Percentiles rank a stretch among this genome's conserved stretches.
phyloP scores from a whole-genome alignment of 2,113 vertebrate species.

The Hippocampus guttulatus region DNA sequence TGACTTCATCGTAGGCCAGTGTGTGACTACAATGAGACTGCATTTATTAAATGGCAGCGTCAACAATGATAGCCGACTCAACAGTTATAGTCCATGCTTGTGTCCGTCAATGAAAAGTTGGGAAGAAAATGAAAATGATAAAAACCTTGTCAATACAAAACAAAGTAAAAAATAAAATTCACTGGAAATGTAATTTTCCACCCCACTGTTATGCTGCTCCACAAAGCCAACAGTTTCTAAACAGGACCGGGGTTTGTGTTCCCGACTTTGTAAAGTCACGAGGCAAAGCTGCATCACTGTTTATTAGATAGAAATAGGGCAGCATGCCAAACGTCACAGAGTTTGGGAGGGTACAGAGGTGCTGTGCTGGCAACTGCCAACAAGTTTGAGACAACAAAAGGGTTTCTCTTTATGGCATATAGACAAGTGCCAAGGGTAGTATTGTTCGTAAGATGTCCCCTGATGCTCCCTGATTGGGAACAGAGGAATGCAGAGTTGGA shows the following conservation, averaged over 20 bases:
- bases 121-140: constrained; percentile 12
- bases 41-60: neutral
- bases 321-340: constrained; percentile 17
- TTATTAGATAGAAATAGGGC: constrained; percentile 37
- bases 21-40: neutral
- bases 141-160: constrained; percentile 20
- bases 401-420: neutral
- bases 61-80: constrained; percentile 5
- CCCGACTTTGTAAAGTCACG: constrained; percentile 19
- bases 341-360: constrained; percentile 22
- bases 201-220: constrained; percentile 16
- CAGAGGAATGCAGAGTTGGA: constrained; percentile 45
- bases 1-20: neutral
- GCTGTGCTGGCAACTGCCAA: constrained; percentile 33
- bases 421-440: neutral
- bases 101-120: constrained; percentile 6
- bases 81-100: constrained; percentile 8
- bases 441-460: constrained; percentile 20
- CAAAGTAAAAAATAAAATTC: neutral
- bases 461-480: constrained; percentile 7
- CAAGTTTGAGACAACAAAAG: constrained; percentile 8
- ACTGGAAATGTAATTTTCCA: constrained; percentile 5
- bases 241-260: constrained; percentile 18
- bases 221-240: constrained; percentile 27
- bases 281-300: constrained; percentile 22